These are phyloP conservation scores for Saguinus midas DNA, from an alignment of 2,113 vertebrate species.

Conservation along the genomic window DNA sequence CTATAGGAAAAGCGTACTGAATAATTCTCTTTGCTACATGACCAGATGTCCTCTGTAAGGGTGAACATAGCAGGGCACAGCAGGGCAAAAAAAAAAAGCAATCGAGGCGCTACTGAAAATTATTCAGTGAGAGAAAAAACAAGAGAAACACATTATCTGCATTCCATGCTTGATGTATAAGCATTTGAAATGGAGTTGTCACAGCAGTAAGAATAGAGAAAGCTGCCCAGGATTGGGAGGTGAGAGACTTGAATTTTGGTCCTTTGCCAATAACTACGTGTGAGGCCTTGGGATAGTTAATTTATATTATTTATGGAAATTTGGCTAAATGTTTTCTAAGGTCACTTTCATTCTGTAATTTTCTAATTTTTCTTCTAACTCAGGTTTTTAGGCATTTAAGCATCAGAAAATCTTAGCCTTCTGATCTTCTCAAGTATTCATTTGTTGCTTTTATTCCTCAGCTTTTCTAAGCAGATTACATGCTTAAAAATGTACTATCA, in stretches of 20 bases:
- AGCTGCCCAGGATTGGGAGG: background rate
- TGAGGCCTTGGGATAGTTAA: background rate
- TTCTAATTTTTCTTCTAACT: slow-evolving; percentile 19
- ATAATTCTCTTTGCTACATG: slow-evolving; percentile 49
- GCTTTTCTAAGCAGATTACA: background rate
- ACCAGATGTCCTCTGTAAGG: slow-evolving; percentile 66
- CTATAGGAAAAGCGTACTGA: slow-evolving; percentile 25
- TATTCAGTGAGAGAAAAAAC: slow-evolving; percentile 47
- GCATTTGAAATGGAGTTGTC: background rate
- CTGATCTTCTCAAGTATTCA: background rate
- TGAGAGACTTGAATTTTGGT: background rate
- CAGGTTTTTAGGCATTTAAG: slow-evolving; percentile 7
- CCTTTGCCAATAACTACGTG: background rate
- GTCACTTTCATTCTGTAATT: slow-evolving; percentile 27
- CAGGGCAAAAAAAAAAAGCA: background rate
- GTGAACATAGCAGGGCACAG: slow-evolving; percentile 39
- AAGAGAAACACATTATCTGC: slow-evolving; percentile 26
- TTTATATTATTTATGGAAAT: background rate
- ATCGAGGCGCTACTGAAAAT: slow-evolving; percentile 47
- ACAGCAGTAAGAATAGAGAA: background rate
- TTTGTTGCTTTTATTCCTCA: slow-evolving; percentile 31
- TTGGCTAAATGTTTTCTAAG: background rate
- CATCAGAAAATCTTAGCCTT: slow-evolving; percentile 15
- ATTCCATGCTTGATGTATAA: background rate
- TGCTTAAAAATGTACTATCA: background rate